These are phyloP conservation scores for Ciconia boyciana DNA, from an alignment of 2,113 vertebrate species.

Conservation along the genomic window DNA sequence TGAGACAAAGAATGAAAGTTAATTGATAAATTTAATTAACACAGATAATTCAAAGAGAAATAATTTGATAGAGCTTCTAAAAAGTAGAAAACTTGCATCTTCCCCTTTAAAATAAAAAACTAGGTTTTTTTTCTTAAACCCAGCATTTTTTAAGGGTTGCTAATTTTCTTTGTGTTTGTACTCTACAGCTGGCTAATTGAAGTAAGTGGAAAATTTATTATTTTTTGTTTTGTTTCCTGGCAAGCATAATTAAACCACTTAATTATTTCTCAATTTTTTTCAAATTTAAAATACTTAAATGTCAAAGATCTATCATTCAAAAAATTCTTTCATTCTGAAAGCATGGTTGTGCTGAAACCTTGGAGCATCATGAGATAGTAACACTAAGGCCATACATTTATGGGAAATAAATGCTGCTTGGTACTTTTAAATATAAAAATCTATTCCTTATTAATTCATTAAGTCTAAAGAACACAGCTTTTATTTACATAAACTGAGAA, in stretches of 20 bases:
- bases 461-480: not conserved
- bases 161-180: not conserved
- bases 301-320: not conserved
- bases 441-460: not conserved
- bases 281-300: not conserved
- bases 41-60: not conserved
- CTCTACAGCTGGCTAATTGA: not conserved
- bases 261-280: not conserved
- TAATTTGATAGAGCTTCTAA: not conserved
- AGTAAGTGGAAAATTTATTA: not conserved
- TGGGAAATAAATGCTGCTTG: not conserved
- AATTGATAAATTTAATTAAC: not conserved
- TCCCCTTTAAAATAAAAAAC: not conserved
- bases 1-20: not conserved
- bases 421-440: not conserved
- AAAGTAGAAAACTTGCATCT: not conserved
- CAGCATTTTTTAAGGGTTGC: not conserved
- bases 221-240: not conserved
- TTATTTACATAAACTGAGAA: not conserved
- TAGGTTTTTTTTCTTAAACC: not conserved
- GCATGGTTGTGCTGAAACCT: not conserved
- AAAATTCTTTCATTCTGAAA: not conserved
- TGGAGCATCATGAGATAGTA: not conserved
- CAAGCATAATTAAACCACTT: not conserved
- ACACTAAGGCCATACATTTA: not conserved